Evolutionary conservation across 2,888 invertebrate species (phyloP).

Genomic region (Hydropsyche betteni): DNA sequence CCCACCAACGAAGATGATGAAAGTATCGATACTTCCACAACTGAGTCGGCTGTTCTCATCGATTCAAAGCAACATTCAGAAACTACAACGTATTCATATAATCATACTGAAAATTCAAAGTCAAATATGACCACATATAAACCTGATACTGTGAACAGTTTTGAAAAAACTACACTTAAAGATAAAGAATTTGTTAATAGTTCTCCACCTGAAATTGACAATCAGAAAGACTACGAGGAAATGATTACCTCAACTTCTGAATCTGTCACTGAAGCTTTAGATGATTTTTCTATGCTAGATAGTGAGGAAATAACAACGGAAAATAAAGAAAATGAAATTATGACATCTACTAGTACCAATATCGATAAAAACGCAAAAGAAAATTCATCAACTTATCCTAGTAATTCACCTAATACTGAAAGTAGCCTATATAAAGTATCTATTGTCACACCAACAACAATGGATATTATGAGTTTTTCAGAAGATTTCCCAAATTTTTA

Average conservation of each 20-base stretch:
- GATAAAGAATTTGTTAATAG: no score
- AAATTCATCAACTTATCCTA: constrained; percentile 50
- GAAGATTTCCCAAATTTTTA: background rate
- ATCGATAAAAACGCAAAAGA: constrained; percentile 57
- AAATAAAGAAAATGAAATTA: constrained; percentile 57
- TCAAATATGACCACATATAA: constrained; percentile 24
- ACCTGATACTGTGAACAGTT: constrained; percentile 36
- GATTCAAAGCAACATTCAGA: background rate
- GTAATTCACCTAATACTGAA: constrained; percentile 50
- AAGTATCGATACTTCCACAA: background rate
- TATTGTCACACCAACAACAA: constrained; percentile 52
- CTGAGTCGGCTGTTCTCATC: background rate
- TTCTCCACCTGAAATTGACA: background rate
- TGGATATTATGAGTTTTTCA: constrained; percentile 51
- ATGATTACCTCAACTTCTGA: constrained; percentile 53
- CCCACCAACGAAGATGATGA: constrained; percentile 50
- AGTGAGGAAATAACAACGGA: constrained; percentile 53
- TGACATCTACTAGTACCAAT: constrained; percentile 61
- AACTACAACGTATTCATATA: background rate
- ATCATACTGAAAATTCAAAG: constrained; percentile 52
- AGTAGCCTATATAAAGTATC: constrained; percentile 33
- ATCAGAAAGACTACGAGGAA: constrained; percentile 24
- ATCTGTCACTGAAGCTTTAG: constrained; percentile 41
- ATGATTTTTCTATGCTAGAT: constrained; percentile 48
- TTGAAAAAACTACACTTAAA: constrained; percentile 51